Percentiles rank a stretch among this genome's conserved stretches.
Evolutionary conservation across 2,797 vertebrate species (phyloP).

Genomic region (Lithobates pipiens): DNA sequence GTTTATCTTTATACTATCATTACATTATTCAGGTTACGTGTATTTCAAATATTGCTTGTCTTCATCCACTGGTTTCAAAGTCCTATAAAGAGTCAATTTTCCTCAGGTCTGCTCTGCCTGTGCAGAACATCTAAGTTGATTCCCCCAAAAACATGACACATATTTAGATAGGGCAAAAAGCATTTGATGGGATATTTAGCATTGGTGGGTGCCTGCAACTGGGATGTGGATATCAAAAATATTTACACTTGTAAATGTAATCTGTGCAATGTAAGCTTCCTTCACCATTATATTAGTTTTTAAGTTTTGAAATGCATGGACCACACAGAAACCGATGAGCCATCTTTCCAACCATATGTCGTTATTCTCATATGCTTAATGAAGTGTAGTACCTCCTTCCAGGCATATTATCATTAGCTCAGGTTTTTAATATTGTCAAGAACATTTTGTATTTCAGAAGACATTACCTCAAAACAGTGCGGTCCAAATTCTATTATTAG

Average conservation of each 20-base stretch:
- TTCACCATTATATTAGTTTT: background rate
- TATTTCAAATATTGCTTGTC: no score
- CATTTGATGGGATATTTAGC: background rate
- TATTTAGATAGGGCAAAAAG: background rate
- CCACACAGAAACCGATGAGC: background rate
- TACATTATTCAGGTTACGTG: no score
- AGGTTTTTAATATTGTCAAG: slow-evolving; percentile 15
- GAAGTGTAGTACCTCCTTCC: background rate
- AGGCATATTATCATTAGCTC: background rate
- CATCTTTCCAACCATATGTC: slow-evolving; percentile 1
- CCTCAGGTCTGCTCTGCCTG: background rate
- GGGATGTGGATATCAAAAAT: no score
- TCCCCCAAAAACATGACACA: background rate
- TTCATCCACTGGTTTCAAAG: no score
- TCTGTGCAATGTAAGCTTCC: background rate
- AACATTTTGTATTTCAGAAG: slow-evolving; percentile 43
- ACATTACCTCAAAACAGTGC: slow-evolving; percentile 53
- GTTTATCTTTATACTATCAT: no score
- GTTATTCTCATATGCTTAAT: background rate
- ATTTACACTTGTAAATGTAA: no score
- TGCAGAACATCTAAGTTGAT: background rate
- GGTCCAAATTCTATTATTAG: slow-evolving; percentile 56
- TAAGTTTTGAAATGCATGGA: background rate
- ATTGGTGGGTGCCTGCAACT: background rate
- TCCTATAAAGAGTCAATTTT: no score